Evolutionary conservation across 2,113 vertebrate genomes (phyloP).

Genomic region (Brachyistius frenatus): DNA sequence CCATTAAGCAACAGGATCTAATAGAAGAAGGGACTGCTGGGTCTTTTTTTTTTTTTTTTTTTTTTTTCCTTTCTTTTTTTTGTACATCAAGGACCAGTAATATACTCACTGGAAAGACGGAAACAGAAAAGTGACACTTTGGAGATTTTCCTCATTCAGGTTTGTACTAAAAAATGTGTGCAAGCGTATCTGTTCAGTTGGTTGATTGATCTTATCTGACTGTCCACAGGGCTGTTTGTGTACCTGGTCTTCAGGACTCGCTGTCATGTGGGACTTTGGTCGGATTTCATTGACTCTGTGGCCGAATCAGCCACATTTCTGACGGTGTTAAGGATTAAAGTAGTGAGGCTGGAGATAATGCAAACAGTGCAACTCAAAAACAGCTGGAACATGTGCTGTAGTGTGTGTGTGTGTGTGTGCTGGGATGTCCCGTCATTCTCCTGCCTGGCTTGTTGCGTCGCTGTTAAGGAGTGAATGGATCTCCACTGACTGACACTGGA

Average conservation of each 20-base stretch:
- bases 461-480: neutral
- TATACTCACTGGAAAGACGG: constrained; percentile 4
- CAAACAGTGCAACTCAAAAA: neutral
- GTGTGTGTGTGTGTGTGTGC: neutral
- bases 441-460: constrained; percentile 20
- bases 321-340: constrained; percentile 6
- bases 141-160: constrained; percentile 58
- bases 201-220: constrained; percentile 2
- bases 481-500: constrained; percentile 21
- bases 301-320: neutral
- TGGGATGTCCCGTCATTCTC: constrained; percentile 17
- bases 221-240: constrained; percentile 8
- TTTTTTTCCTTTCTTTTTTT: constrained; percentile 15
- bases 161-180: constrained; percentile 24
- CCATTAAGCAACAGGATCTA: constrained; percentile 21
- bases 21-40: constrained; percentile 32
- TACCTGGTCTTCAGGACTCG: neutral
- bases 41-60: constrained; percentile 20
- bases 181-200: neutral
- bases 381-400: neutral
- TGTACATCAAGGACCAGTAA: neutral
- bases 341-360: neutral
- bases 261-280: constrained; percentile 34
- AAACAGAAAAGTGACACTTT: constrained; percentile 13
- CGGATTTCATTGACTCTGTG: constrained; percentile 13